A percentile compares a stretch with the other conserved stretches of the same genome.
Evolutionary conservation across 2,888 invertebrate genomes (phyloP).

Genomic region (Thymelicus lineola): DNA sequence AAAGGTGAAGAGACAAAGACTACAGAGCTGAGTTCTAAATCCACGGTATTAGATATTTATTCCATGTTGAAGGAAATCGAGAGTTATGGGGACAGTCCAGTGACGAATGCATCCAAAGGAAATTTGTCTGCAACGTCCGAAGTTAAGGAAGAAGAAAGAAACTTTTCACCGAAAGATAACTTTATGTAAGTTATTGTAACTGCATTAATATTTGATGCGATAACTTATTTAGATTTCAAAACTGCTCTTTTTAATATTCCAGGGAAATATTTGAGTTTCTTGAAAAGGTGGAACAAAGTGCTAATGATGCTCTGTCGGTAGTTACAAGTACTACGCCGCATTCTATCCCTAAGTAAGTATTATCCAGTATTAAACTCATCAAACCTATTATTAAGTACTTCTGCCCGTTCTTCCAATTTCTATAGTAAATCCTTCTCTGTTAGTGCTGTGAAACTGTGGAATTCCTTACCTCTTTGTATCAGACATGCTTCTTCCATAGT

Average conservation of each 20-base stretch:
- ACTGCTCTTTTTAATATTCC: slow-evolving; percentile 48
- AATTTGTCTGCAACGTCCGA: slow-evolving; percentile 51
- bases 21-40: slow-evolving; percentile 64
- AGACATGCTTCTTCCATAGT: too few species aligned
- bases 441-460: too few species aligned
- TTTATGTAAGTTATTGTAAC: slow-evolving; percentile 64
- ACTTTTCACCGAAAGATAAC: slow-evolving; percentile 68
- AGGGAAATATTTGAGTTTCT: slow-evolving; percentile 88
- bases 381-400: too few species aligned
- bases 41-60: slow-evolving; percentile 79
- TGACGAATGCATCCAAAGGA: slow-evolving; percentile 53
- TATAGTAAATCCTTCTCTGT: too few species aligned
- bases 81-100: slow-evolving; percentile 75
- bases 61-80: slow-evolving; percentile 82
- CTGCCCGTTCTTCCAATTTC: too few species aligned
- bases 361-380: background rate
- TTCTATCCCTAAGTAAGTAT: slow-evolving; percentile 71
- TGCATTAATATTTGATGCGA: background rate
- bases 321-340: slow-evolving; percentile 72
- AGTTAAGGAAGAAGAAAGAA: slow-evolving; percentile 57
- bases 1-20: slow-evolving; percentile 43
- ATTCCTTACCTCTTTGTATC: too few species aligned
- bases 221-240: background rate
- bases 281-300: slow-evolving; percentile 87
- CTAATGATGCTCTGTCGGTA: slow-evolving; percentile 77